phyloP scores from a whole-genome alignment of 2,888 invertebrate genomes.

The Drosophila setosimentum region DNA sequence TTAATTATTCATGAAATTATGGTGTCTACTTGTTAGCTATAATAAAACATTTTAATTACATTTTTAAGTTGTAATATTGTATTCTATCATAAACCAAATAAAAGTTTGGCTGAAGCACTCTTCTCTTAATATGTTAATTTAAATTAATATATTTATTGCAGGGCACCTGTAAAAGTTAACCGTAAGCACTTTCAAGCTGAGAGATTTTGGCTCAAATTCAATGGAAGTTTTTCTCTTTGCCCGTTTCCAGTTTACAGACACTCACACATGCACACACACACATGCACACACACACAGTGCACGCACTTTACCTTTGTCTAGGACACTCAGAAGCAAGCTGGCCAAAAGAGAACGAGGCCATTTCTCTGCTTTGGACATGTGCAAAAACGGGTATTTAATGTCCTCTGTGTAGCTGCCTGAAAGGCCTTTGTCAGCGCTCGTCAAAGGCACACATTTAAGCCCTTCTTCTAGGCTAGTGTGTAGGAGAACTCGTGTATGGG shows the following conservation, averaged over 20 bases:
- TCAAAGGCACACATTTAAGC: constrained; percentile 55
- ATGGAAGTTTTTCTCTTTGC: constrained; percentile 27
- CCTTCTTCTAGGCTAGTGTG: constrained; percentile 4
- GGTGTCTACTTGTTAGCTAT: background rate
- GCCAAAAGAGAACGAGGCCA: constrained; percentile 26
- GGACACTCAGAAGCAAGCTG: constrained; percentile 14
- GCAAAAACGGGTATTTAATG: constrained; percentile 68
- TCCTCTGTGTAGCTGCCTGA: constrained; percentile 41
- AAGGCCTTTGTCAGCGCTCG: constrained; percentile 62
- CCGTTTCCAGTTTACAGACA: background rate
- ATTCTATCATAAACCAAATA: background rate
- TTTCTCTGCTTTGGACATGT: constrained; percentile 72
- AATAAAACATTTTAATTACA: background rate
- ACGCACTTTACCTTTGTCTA: constrained; percentile 70
- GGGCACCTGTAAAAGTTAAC: constrained; percentile 1
- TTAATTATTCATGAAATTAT: background rate
- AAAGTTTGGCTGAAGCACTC: background rate
- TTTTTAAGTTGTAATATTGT: background rate
- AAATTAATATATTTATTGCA: constrained; percentile 3
- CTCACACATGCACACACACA: constrained; percentile 51
- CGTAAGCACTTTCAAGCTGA: constrained; percentile 14
- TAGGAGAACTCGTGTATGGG: too few relatives aligned
- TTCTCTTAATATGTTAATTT: background rate
- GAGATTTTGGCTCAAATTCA: constrained; percentile 28
- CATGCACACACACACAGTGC: background rate